phyloP scores from a whole-genome alignment of 1,140 invertebrate species.

The Coboldia fuscipes region DNA sequence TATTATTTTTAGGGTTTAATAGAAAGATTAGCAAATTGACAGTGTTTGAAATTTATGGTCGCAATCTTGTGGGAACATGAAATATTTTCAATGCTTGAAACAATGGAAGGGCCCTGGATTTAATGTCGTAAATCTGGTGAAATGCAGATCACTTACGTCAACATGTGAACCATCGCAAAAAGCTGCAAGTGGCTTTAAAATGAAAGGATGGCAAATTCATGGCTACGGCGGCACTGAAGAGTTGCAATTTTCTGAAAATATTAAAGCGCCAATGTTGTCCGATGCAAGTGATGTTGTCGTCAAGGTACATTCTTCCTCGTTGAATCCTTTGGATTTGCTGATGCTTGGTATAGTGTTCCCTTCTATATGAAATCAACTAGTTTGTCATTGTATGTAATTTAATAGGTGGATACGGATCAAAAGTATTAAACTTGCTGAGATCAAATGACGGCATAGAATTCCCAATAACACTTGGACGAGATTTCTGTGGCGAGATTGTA shows the following conservation, averaged over 20 bases:
- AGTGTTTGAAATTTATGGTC: too few species aligned
- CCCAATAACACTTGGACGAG: slow-evolving; percentile 63
- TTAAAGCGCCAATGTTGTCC: slow-evolving; percentile 41
- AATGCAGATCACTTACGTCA: too few species aligned
- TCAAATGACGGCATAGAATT: slow-evolving; percentile 41
- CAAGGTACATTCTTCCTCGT: slow-evolving; percentile 54
- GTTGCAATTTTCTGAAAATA: slow-evolving; percentile 31
- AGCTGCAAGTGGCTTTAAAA: too few species aligned
- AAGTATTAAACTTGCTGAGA: slow-evolving; percentile 39
- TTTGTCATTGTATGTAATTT: slow-evolving; percentile 4
- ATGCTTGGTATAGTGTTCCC: slow-evolving; percentile 45
- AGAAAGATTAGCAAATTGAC: too few species aligned
- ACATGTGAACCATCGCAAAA: too few species aligned
- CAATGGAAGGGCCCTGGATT: too few species aligned
- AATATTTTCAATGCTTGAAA: too few species aligned
- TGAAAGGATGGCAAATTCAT: slow-evolving; percentile 58
- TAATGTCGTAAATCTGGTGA: too few species aligned
- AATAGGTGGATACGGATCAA: slow-evolving; percentile 52
- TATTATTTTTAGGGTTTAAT: too few species aligned
- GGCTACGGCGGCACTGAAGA: slow-evolving; percentile 45
- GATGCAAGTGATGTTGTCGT: slow-evolving; percentile 56
- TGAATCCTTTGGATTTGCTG: slow-evolving; percentile 80
- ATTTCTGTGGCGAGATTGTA: slow-evolving; percentile 63
- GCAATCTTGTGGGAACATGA: too few species aligned
- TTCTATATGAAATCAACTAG: not conserved